These are phyloP conservation scores for Meloidogyne exigua DNA, from an alignment of 1,140 invertebrate genomes.

Conservation along the genomic window DNA sequence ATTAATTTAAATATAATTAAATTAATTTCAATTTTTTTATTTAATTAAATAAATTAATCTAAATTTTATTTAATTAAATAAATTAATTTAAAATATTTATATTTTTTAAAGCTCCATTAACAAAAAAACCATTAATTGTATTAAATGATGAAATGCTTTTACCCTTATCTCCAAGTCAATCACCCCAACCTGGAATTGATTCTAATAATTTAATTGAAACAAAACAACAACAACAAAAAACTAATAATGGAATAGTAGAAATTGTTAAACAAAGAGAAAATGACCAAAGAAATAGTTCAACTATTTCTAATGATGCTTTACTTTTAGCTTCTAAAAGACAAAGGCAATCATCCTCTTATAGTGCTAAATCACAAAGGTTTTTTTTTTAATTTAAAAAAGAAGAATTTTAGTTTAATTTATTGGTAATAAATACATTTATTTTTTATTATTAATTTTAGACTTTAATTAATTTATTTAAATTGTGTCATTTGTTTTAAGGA, in stretches of 20 bases:
- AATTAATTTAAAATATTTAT: not conserved
- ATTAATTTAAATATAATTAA: not conserved
- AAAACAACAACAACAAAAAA: slow-evolving; percentile 6
- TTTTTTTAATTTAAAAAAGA: too few relatives aligned
- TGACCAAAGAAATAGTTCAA: slow-evolving; percentile 36
- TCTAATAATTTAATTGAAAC: not conserved
- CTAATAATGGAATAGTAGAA: slow-evolving; percentile 11
- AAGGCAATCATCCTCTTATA: slow-evolving; percentile 51
- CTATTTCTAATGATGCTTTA: slow-evolving; percentile 27
- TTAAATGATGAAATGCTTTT: slow-evolving; percentile 49
- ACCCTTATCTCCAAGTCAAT: slow-evolving; percentile 25
- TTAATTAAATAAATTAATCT: not conserved
- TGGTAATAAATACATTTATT: too few relatives aligned
- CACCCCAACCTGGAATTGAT: slow-evolving; percentile 12
- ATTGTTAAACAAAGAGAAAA: slow-evolving; percentile 10
- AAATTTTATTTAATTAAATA: slow-evolving; percentile 1
- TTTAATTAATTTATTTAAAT: too few relatives aligned
- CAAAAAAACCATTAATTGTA: slow-evolving; percentile 48
- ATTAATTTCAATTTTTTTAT: not conserved
- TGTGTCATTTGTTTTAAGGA: too few relatives aligned
- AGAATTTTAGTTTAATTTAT: too few relatives aligned
- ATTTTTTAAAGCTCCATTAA: slow-evolving; percentile 7
- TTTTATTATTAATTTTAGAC: too few relatives aligned
- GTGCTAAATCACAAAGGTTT: slow-evolving; percentile 50
- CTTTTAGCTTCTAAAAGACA: slow-evolving; percentile 39